Evolutionary conservation across 2,113 vertebrate genomes (phyloP).

Genomic region (Zeus faber): DNA sequence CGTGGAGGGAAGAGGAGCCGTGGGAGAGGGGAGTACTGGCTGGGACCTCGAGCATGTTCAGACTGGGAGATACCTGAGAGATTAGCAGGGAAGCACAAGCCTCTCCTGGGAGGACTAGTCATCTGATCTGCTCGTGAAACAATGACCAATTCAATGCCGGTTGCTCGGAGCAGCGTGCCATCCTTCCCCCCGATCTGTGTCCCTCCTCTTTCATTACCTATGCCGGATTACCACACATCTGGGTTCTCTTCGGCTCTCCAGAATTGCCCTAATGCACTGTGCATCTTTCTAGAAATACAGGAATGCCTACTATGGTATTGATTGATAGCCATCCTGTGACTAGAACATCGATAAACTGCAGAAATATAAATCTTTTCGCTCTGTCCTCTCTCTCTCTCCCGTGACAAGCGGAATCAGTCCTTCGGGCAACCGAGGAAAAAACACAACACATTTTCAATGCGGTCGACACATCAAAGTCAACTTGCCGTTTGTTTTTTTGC

Average conservation of each 20-base stretch:
- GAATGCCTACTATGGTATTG: no score
- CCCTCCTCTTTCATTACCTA: background rate
- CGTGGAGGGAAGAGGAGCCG: constrained; percentile 17
- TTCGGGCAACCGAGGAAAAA: constrained; percentile 30
- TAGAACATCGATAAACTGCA: no score
- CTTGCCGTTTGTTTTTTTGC: constrained; percentile 31
- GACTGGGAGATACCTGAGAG: constrained; percentile 60
- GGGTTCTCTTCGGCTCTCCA: no score
- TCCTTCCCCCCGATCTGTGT: constrained; percentile 6
- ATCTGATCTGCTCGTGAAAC: constrained; percentile 51
- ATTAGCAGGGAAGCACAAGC: constrained; percentile 56
- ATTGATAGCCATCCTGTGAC: no score
- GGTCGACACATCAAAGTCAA: constrained; percentile 51
- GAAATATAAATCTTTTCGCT: no score
- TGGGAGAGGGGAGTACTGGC: constrained; percentile 38
- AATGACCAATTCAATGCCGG: constrained; percentile 25
- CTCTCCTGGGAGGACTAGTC: constrained; percentile 29
- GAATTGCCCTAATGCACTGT: no score
- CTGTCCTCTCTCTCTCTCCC: constrained; percentile 1
- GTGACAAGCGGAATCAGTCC: constrained; percentile 7
- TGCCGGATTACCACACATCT: no score
- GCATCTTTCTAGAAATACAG: background rate
- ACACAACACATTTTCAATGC: constrained; percentile 33
- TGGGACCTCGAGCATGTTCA: constrained; percentile 60
- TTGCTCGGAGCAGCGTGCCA: constrained; percentile 25